phyloP scores from a whole-genome alignment of 1,140 invertebrate species.

The Diprion similis region DNA sequence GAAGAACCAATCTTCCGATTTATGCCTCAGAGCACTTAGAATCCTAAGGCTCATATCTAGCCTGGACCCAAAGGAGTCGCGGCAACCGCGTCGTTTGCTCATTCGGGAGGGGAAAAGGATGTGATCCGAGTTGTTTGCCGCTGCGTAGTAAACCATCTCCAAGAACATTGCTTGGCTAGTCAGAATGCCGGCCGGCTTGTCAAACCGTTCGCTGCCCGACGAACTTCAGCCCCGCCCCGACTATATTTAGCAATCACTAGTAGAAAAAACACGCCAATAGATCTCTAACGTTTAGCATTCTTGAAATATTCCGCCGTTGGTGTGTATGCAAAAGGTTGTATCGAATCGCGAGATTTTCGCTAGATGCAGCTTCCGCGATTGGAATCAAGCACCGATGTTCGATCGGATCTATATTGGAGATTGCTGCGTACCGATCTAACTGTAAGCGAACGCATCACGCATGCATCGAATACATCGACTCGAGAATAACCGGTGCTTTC shows the following conservation, averaged over 20 bases:
- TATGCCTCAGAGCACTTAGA: no score
- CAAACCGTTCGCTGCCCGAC: conserved; percentile 12
- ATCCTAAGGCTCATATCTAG: not conserved
- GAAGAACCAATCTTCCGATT: not conserved
- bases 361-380: no score
- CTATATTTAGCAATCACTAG: conserved; percentile 20
- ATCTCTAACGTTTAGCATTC: not conserved
- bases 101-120: not conserved
- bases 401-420: no score
- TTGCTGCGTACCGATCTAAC: not conserved
- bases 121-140: not conserved
- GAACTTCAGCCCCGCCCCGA: conserved; percentile 19
- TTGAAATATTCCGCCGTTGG: not conserved
- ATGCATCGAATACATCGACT: conserved; percentile 8
- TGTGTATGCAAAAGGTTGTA: no score
- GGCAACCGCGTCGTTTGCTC: no score
- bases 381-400: no score
- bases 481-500: conserved; percentile 14
- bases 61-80: not conserved
- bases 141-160: not conserved
- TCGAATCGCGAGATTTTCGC: no score
- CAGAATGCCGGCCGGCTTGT: conserved; percentile 19
- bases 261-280: not conserved
- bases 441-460: not conserved
- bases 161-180: not conserved